Evolutionary conservation across 2,888 invertebrate genomes (phyloP).

Genomic region (Trachelus troglodyta): DNA sequence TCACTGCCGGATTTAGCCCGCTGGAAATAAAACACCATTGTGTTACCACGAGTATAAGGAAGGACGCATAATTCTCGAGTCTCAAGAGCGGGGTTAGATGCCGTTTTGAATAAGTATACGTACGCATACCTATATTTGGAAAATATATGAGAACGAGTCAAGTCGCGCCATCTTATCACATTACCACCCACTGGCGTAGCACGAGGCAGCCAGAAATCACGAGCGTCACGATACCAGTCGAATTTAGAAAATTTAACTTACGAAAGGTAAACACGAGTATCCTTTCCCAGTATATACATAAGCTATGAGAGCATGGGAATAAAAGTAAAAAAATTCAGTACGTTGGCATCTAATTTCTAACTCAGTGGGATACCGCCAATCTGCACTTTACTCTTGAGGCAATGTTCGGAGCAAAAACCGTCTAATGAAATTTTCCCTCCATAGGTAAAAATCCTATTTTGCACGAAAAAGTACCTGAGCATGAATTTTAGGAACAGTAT

Average conservation of each 20-base stretch:
- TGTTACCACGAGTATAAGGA: constrained; percentile 10
- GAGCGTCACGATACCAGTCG: not conserved
- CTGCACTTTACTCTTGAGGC: not conserved
- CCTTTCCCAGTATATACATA: not conserved
- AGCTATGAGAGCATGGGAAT: not conserved
- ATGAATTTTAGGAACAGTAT: not conserved
- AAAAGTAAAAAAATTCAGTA: not conserved
- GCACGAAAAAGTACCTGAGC: not conserved
- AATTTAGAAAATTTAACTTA: not conserved
- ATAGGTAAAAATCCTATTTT: not conserved
- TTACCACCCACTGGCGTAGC: not conserved
- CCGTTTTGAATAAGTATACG: not conserved
- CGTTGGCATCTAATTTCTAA: not conserved
- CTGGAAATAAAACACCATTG: constrained; percentile 21
- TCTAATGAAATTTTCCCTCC: not conserved
- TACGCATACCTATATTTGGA: not conserved
- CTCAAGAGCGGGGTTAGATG: not conserved
- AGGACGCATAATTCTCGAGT: not conserved
- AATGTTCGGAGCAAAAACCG: not conserved
- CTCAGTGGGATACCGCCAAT: not conserved
- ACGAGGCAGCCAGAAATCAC: not conserved
- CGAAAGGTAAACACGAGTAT: not conserved
- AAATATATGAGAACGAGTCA: not conserved
- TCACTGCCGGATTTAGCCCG: constrained; percentile 20
- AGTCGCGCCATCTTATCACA: not conserved